Base-by-base conservation (phyloP, 2,888 invertebrate genomes). In the Thymelicus lineola region DNA sequence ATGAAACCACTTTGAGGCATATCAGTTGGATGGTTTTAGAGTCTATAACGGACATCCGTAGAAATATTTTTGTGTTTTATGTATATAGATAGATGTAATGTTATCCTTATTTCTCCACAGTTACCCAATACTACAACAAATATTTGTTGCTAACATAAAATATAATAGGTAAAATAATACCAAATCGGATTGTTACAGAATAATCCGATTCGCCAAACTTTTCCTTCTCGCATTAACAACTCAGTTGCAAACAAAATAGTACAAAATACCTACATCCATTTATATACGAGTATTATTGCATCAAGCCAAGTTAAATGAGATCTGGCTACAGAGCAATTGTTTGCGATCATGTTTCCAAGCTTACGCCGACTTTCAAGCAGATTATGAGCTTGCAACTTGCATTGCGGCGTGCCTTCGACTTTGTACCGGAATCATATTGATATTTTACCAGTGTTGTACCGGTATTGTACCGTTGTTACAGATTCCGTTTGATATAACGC, bases 341-440 rank as follows among this genome's bases (percentile, higher is more conserved):
- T 58, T 63, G 63, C 48, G 69, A 69, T 69, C 48, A 69, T 69
- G 38, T 68, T 68, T 63, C 69, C 63, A 58, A 48, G 58, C 62
- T 48, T 48, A 58, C 36, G 14, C 63, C 46, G 63, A 63, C 35
- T 69, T 63, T 17, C 68, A 68, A 62, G 68, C 68, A 45, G 68
- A 68, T 68, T 62, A 68, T 62, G 68, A 62, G 57, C 46, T 55
- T 55, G 57, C 48, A 59, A n/a, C 48, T 62, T 62, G 46, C 20
- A 35, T 55, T 67, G 68, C 57, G 6, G 55, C 55, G 55, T 55
- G 55, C 28, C 28, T 28, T 42, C 67, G 60, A 15, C 9, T 17
- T 48, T 58, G 66, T 48, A 46, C 48, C 12, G 45, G 17, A 7
- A 60, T 50, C 17, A 17, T 50, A 9, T 12, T 12, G 45, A 28